phyloP scores from a whole-genome alignment of 2,888 invertebrate species.

The Drosophila anomelani region DNA sequence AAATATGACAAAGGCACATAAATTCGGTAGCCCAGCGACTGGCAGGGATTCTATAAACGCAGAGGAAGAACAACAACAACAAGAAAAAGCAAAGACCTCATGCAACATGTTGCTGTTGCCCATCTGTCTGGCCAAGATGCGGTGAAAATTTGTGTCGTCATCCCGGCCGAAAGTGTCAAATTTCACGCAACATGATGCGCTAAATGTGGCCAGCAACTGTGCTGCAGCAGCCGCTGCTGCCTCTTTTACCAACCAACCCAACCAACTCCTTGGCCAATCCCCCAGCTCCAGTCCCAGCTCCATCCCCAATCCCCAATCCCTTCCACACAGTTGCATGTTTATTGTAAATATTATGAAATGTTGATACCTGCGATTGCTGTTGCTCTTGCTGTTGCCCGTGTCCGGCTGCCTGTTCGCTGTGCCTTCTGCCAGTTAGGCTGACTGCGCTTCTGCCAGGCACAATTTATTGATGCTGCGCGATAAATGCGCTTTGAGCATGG shows the following conservation, averaged over 20 bases:
- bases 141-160: constrained; percentile 48
- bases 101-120: constrained; percentile 59
- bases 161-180: constrained; percentile 73
- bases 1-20: constrained; percentile 79
- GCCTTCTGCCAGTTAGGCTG: constrained; percentile 11
- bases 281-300: not conserved
- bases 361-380: constrained; percentile 70
- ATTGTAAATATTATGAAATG: constrained; percentile 82
- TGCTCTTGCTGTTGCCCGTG: constrained; percentile 1
- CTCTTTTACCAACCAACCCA: constrained; percentile 8
- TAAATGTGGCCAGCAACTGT: constrained; percentile 76
- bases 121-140: constrained; percentile 64
- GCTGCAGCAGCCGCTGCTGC: constrained; percentile 19
- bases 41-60: constrained; percentile 37
- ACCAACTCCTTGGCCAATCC: constrained; percentile 14
- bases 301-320: constrained; percentile 13
- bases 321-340: constrained; percentile 77
- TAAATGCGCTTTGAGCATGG: constrained; percentile 73
- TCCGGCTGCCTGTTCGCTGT: constrained; percentile 35
- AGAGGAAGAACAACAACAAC: constrained; percentile 3
- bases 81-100: constrained; percentile 23
- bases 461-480: constrained; percentile 78
- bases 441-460: constrained; percentile 19
- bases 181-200: constrained; percentile 81
- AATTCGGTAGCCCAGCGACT: constrained; percentile 68